These are phyloP conservation scores for Trialeurodes vaporariorum DNA, from an alignment of 1,140 invertebrate genomes.

Conservation along the genomic window DNA sequence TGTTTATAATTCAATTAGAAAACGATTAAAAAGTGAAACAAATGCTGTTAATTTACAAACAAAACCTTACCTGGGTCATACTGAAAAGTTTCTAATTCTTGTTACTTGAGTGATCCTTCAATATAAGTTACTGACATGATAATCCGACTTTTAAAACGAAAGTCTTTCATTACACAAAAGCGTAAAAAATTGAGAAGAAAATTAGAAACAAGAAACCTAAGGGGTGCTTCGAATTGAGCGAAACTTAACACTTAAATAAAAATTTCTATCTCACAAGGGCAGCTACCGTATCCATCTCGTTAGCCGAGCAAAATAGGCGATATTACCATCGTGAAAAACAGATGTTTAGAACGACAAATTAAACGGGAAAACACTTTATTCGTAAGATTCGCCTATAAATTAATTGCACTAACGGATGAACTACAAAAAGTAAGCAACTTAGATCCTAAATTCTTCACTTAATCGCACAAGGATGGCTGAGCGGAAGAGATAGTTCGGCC, in stretches of 20 bases:
- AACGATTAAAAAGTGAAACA: neutral
- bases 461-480: neutral
- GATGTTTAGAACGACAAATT: neutral
- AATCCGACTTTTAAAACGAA: no score
- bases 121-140: no score
- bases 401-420: neutral
- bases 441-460: neutral
- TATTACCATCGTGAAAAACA: neutral
- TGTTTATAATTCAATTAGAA: no score
- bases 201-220: neutral
- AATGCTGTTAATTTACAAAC: neutral
- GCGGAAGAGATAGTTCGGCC: neutral
- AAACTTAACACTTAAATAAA: neutral
- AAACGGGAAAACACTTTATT: neutral
- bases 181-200: neutral
- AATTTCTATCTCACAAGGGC: neutral
- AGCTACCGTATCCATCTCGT: neutral
- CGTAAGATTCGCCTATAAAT: neutral
- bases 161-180: constrained; percentile 2
- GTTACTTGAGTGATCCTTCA: no score
- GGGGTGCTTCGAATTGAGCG: neutral
- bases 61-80: neutral
- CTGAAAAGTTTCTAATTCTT: constrained; percentile 13
- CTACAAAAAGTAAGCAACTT: neutral
- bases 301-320: neutral